phyloP scores from a whole-genome alignment of 2,113 vertebrate species.

The Carollia perspicillata region DNA sequence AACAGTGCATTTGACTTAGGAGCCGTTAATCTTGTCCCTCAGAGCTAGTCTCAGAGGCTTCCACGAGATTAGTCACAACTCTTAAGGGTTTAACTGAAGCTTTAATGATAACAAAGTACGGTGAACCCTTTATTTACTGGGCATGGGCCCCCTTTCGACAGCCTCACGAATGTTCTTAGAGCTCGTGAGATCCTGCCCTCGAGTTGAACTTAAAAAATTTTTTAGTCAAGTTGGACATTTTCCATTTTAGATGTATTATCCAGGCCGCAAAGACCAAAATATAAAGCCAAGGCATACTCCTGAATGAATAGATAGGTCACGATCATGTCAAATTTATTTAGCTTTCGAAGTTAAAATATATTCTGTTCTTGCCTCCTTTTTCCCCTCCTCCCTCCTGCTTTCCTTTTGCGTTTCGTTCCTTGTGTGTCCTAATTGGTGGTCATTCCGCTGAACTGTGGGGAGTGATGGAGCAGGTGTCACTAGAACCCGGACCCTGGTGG shows the following conservation, averaged over 20 bases:
- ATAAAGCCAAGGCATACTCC: not conserved
- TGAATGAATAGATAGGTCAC: not conserved
- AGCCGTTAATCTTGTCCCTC: not conserved
- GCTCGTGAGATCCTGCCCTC: not conserved
- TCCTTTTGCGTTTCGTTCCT: not conserved
- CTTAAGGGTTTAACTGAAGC: slow-evolving; percentile 13
- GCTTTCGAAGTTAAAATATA: not conserved
- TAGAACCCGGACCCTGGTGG: not conserved
- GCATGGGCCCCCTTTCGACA: not conserved
- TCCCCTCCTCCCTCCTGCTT: not conserved
- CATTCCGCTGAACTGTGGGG: not conserved
- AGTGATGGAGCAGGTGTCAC: not conserved
- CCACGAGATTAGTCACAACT: not conserved
- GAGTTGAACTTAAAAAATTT: slow-evolving; percentile 50
- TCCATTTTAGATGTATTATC: slow-evolving; percentile 41
- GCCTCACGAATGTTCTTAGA: not conserved
- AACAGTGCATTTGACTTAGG: not conserved
- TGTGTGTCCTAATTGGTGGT: not conserved
- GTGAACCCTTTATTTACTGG: not conserved
- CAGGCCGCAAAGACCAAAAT: not conserved
- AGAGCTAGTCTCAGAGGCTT: not conserved
- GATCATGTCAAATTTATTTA: not conserved
- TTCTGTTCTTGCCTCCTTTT: not conserved
- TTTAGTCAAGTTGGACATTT: slow-evolving; percentile 27
- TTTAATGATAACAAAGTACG: not conserved